Evolutionary conservation across 2,888 invertebrate species (phyloP).

Genomic region (Aspidiotus rigidus): DNA sequence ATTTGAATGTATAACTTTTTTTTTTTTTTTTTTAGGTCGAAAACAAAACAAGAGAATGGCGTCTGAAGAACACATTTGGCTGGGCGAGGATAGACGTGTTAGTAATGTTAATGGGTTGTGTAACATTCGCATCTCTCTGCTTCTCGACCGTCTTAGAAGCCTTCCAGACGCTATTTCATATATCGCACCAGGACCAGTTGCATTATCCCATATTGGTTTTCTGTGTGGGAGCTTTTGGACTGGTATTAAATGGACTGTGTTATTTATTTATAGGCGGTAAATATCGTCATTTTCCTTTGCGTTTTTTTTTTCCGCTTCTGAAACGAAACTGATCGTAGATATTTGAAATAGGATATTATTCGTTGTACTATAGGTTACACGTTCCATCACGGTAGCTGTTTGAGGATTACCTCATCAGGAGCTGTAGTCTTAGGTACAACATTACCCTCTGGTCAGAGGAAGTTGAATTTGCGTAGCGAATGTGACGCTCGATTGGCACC

Average conservation of each 20-base stretch:
- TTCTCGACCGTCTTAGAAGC: slow-evolving; percentile 74
- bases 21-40: too few species aligned
- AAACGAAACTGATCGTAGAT: too few species aligned
- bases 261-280: slow-evolving; percentile 70
- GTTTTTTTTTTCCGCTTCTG: neutral
- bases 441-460: slow-evolving; percentile 13
- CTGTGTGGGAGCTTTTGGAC: slow-evolving; percentile 58
- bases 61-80: slow-evolving; percentile 77
- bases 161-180: slow-evolving; percentile 67
- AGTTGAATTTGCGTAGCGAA: slow-evolving; percentile 22
- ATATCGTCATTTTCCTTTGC: slow-evolving; percentile 34
- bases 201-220: slow-evolving; percentile 65
- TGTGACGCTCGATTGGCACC: slow-evolving; percentile 46
- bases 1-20: too few species aligned
- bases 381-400: slow-evolving; percentile 60
- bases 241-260: slow-evolving; percentile 65
- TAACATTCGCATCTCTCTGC: slow-evolving; percentile 71
- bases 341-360: neutral
- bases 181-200: slow-evolving; percentile 61
- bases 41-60: slow-evolving; percentile 45
- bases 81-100: slow-evolving; percentile 87
- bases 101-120: slow-evolving; percentile 68
- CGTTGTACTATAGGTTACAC: slow-evolving; percentile 49
- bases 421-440: slow-evolving; percentile 52
- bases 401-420: slow-evolving; percentile 55